Percentiles rank a stretch among this genome's conserved stretches.
Evolutionary conservation across 2,797 vertebrate species (phyloP).

Genomic region (Lagocephalus sceleratus): DNA sequence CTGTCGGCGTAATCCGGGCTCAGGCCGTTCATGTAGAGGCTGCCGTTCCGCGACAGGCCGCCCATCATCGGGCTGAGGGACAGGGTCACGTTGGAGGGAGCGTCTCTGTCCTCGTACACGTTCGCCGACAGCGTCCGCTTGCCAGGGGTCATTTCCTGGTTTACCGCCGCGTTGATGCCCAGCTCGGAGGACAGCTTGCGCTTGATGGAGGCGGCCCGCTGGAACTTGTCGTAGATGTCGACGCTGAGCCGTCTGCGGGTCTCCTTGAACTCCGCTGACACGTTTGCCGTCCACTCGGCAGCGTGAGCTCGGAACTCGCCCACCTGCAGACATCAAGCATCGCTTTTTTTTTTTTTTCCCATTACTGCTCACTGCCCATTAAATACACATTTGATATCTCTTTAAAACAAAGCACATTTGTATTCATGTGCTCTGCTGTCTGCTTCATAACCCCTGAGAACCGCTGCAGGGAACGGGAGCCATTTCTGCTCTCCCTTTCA

Average conservation of each 20-base stretch:
- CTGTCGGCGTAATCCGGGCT: conserved; percentile 88
- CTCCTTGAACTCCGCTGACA: conserved; percentile 97
- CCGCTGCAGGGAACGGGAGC: background rate
- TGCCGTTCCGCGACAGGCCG: conserved; percentile 84
- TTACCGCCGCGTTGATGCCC: conserved; percentile 77
- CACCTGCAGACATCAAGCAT: conserved; percentile 72
- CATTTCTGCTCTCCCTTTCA: conserved; percentile 20
- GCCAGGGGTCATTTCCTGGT: conserved; percentile 88
- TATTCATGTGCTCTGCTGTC: conserved; percentile 3
- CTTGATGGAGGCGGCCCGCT: conserved; percentile 94
- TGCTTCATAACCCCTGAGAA: conserved; percentile 9
- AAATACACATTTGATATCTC: no score
- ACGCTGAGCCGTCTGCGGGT: conserved; percentile 92
- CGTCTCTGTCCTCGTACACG: conserved; percentile 85
- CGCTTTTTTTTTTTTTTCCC: no score
- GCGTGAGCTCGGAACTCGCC: conserved; percentile 96
- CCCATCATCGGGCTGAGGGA: conserved; percentile 60
- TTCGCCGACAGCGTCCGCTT: conserved; percentile 92
- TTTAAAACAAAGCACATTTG: no score
- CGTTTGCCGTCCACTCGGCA: conserved; percentile 97
- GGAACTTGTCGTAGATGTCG: conserved; percentile 97
- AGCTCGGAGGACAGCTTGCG: conserved; percentile 94
- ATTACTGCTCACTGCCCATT: no score
- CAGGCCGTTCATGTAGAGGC: conserved; percentile 94
- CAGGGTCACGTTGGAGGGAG: conserved; percentile 80